phyloP scores from a whole-genome alignment of 1,140 invertebrate species.

The Eriocheir sinensis region DNA sequence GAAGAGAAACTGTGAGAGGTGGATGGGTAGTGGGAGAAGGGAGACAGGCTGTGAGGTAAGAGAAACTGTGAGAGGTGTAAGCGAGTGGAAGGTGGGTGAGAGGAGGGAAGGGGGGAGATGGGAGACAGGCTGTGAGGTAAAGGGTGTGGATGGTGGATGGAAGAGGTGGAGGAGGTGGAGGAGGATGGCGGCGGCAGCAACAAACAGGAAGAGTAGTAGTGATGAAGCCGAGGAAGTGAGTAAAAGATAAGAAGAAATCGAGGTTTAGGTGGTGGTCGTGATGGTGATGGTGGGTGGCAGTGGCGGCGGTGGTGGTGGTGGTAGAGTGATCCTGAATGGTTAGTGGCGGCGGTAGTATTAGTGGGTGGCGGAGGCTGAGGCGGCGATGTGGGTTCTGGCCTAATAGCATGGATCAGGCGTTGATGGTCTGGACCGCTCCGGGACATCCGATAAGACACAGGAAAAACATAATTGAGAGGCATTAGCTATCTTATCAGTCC shows the following conservation, averaged over 20 bases:
- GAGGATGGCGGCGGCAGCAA: not conserved
- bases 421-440: not conserved
- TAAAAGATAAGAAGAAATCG: slow-evolving; percentile 16
- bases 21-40: no score
- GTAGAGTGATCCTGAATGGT: not conserved
- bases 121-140: not conserved
- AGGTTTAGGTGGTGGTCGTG: not conserved
- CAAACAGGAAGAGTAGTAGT: slow-evolving; percentile 18
- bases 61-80: no score
- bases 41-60: no score
- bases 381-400: not conserved
- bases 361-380: not conserved
- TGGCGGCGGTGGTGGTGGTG: not conserved
- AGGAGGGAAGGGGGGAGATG: no score
- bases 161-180: not conserved
- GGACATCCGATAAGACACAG: not conserved
- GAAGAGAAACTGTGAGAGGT: no score
- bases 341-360: not conserved
- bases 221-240: not conserved
- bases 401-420: not conserved
- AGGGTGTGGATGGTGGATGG: not conserved
- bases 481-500: not conserved
- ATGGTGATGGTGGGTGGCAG: slow-evolving; percentile 29
- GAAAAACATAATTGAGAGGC: slow-evolving; percentile 5
- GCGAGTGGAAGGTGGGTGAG: no score